These are phyloP conservation scores for Scophthalmus maximus DNA, from an alignment of 2,113 vertebrate genomes.

Conservation along the genomic window DNA sequence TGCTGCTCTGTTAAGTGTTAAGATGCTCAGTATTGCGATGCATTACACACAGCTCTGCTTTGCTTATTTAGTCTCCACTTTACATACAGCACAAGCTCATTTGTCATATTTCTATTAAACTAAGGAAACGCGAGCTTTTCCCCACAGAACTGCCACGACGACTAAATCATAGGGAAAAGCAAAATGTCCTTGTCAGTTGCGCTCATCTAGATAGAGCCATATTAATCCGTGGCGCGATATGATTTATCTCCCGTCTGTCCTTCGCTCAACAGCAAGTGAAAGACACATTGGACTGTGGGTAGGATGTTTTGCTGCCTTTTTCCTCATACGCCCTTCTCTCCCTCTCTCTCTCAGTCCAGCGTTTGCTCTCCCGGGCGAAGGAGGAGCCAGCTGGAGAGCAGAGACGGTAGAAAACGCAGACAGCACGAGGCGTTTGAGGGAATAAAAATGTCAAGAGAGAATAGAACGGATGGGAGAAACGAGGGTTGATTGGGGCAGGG, in stretches of 20 bases:
- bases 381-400: neutral
- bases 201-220: constrained; percentile 39
- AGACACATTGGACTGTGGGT: constrained; percentile 52
- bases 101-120: constrained; percentile 55
- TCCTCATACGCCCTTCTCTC: constrained; percentile 40
- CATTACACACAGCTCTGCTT: constrained; percentile 18
- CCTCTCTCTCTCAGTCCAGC: constrained; percentile 32
- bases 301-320: constrained; percentile 53
- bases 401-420: constrained; percentile 16
- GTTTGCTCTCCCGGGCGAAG: neutral
- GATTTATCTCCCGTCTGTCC: constrained; percentile 75
- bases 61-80: constrained; percentile 32
- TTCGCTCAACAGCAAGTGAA: constrained; percentile 66
- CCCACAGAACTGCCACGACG: neutral
- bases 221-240: constrained; percentile 70
- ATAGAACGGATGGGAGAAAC: neutral
- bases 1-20: constrained; percentile 6
- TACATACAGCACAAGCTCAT: constrained; percentile 27
- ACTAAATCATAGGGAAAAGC: constrained; percentile 37
- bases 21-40: constrained; percentile 1
- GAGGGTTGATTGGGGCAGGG: constrained; percentile 5
- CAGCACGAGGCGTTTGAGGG: neutral
- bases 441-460: constrained; percentile 4
- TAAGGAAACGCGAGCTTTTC: constrained; percentile 23
- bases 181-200: constrained; percentile 71